phyloP scores from a whole-genome alignment of 2,888 invertebrate species.

The Lepidochrysops patricia region DNA sequence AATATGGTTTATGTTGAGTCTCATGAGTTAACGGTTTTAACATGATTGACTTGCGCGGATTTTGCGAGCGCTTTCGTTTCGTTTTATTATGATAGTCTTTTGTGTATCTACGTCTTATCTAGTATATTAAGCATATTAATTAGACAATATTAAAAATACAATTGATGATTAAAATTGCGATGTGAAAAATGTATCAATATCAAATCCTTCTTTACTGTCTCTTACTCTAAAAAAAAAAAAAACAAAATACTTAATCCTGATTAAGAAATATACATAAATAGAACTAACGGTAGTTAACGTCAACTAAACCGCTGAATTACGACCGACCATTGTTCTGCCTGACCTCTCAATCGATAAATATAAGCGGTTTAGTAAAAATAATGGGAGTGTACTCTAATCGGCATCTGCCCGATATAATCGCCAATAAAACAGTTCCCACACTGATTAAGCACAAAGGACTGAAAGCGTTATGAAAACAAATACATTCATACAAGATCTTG shows the following conservation, averaged over 20 bases:
- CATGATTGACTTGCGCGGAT: neutral
- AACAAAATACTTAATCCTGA: neutral
- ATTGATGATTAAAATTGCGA: too few relatives aligned
- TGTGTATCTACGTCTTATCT: too few relatives aligned
- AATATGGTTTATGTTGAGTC: neutral
- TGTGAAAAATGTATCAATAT: too few relatives aligned
- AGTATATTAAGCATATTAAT: too few relatives aligned
- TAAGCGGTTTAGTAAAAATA: conserved; percentile 1
- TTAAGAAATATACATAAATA: neutral
- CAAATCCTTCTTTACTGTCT: too few relatives aligned
- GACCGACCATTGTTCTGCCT: neutral
- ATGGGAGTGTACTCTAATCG: neutral
- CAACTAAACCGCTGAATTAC: neutral
- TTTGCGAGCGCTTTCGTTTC: neutral
- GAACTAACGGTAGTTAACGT: neutral
- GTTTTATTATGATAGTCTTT: too few relatives aligned
- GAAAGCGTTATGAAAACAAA: conserved; percentile 69
- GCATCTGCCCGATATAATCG: conserved; percentile 10
- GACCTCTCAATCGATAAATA: neutral
- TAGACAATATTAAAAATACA: too few relatives aligned
- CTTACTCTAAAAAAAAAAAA: too few relatives aligned
- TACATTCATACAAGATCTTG: conserved; percentile 65
- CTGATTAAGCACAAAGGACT: conserved; percentile 58
- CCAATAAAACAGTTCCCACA: conserved; percentile 61
- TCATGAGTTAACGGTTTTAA: neutral